These are phyloP conservation scores for Zaprionus tsacasi DNA, from an alignment of 1,140 invertebrate genomes.

Conservation along the genomic window DNA sequence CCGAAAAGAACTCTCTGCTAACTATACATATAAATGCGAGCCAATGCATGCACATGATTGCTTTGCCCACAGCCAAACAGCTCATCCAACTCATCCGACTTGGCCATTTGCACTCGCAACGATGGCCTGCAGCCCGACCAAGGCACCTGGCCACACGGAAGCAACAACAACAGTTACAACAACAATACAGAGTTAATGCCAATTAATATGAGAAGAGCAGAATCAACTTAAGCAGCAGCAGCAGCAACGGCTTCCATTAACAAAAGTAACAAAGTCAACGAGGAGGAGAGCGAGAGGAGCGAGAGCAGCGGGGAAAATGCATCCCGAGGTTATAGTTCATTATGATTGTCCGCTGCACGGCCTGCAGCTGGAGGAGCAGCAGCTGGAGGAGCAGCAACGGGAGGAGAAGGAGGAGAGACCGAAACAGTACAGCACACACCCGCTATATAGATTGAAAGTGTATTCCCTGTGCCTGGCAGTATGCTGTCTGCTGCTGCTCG, in stretches of 20 bases:
- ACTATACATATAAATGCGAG: neutral
- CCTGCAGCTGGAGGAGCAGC: conserved; percentile 19
- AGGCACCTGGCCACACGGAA: conserved; percentile 43
- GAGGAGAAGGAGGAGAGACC: conserved; percentile 3
- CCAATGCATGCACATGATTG: conserved; percentile 20
- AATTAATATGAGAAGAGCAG: conserved; percentile 56
- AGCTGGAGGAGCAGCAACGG: neutral
- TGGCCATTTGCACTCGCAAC: conserved; percentile 5
- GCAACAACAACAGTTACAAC: conserved; percentile 37
- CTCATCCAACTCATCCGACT: neutral
- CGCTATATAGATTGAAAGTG: neutral
- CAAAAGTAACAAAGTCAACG: conserved; percentile 45
- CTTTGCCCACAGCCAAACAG: conserved; percentile 17
- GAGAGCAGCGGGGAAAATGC: conserved; percentile 42
- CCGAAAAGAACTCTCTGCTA: neutral
- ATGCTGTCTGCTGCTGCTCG: conserved; percentile 45
- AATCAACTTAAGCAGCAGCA: conserved; percentile 43
- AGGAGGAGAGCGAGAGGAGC: conserved; percentile 29
- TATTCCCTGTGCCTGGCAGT: conserved; percentile 28
- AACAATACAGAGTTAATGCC: conserved; percentile 44
- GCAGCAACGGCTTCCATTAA: conserved; percentile 59
- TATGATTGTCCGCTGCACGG: conserved; percentile 40
- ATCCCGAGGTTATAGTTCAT: conserved; percentile 50
- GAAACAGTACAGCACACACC: conserved; percentile 6
- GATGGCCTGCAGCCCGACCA: conserved; percentile 32